A percentile compares a stretch with the other conserved stretches of the same genome.
Conservation (phyloP, 1,140 invertebrate genomes). For the Tetragnatha versicolor region DNA sequence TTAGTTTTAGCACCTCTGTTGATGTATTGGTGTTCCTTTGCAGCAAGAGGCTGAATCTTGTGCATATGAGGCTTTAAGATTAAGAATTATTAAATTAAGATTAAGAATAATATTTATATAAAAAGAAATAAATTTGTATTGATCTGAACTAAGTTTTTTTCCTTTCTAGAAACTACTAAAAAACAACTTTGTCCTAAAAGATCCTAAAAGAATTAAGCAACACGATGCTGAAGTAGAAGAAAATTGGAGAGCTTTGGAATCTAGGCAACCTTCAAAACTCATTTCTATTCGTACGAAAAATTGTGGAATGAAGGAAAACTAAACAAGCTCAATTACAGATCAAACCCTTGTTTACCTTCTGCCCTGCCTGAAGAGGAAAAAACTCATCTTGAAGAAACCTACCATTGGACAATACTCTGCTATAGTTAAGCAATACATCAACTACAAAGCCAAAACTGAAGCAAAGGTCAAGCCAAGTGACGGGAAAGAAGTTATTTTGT, state of each 20-base stretch:
- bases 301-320: slow-evolving; percentile 45
- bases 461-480: background rate
- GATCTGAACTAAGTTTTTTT: too few relatives aligned
- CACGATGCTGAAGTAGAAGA: slow-evolving; percentile 33
- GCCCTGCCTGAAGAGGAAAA: background rate
- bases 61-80: too few relatives aligned
- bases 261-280: background rate
- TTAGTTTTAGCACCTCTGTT: too few relatives aligned
- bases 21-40: too few relatives aligned
- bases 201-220: slow-evolving; percentile 24
- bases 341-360: slow-evolving; percentile 30
- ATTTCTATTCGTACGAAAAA: slow-evolving; percentile 15
- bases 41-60: too few relatives aligned
- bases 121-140: too few relatives aligned
- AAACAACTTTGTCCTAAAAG: slow-evolving; percentile 11
- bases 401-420: slow-evolving; percentile 14
- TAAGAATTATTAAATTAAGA: too few relatives aligned
- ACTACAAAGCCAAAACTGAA: slow-evolving; percentile 21
- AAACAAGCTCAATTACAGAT: slow-evolving; percentile 13
- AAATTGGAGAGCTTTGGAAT: slow-evolving; percentile 21
- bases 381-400: background rate
- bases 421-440: slow-evolving; percentile 23
- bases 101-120: too few relatives aligned
- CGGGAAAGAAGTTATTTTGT: background rate
- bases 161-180: slow-evolving; percentile 40